These are phyloP conservation scores for Catocala sponsa DNA, from an alignment of 2,888 invertebrate genomes.

Conservation along the genomic window DNA sequence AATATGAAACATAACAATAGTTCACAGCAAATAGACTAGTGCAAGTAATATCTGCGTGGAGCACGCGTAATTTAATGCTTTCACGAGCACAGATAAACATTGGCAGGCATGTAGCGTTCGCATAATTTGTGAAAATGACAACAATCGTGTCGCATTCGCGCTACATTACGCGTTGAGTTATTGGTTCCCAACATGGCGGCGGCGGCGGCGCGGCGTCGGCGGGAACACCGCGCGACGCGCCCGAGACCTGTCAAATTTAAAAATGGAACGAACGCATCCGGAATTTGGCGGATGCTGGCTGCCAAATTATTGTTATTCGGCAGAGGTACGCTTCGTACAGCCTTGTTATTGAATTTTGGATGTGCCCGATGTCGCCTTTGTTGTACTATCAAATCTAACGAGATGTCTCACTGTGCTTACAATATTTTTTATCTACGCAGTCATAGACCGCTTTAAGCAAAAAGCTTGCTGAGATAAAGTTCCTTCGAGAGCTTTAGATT, in stretches of 20 bases:
- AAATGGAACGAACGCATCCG: slow-evolving; percentile 84
- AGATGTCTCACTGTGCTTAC: slow-evolving; percentile 49
- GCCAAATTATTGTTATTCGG: slow-evolving; percentile 87
- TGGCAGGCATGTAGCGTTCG: slow-evolving; percentile 78
- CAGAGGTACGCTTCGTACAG: slow-evolving; percentile 67
- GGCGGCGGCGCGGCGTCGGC: slow-evolving; percentile 34
- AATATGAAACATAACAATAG: slow-evolving; percentile 36
- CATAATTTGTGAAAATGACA: slow-evolving; percentile 86
- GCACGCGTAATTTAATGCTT: slow-evolving; percentile 78
- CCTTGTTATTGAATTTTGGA: slow-evolving; percentile 84
- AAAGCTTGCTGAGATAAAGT: neutral
- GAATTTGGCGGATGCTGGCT: slow-evolving; percentile 81
- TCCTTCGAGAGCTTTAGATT: slow-evolving; percentile 23
- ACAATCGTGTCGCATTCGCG: slow-evolving; percentile 80
- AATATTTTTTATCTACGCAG: slow-evolving; percentile 44
- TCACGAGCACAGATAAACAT: slow-evolving; percentile 81
- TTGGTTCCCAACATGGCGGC: slow-evolving; percentile 62
- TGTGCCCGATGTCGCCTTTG: slow-evolving; percentile 73
- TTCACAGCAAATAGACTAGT: slow-evolving; percentile 49
- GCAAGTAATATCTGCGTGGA: slow-evolving; percentile 71
- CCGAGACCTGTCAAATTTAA: slow-evolving; percentile 86
- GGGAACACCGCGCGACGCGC: slow-evolving; percentile 53
- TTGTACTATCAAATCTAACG: slow-evolving; percentile 67
- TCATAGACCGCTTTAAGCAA: slow-evolving; percentile 1
- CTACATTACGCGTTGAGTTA: slow-evolving; percentile 82